These are phyloP conservation scores for Lanius ludovicianus DNA, from an alignment of 2,113 vertebrate genomes.

Conservation along the genomic window DNA sequence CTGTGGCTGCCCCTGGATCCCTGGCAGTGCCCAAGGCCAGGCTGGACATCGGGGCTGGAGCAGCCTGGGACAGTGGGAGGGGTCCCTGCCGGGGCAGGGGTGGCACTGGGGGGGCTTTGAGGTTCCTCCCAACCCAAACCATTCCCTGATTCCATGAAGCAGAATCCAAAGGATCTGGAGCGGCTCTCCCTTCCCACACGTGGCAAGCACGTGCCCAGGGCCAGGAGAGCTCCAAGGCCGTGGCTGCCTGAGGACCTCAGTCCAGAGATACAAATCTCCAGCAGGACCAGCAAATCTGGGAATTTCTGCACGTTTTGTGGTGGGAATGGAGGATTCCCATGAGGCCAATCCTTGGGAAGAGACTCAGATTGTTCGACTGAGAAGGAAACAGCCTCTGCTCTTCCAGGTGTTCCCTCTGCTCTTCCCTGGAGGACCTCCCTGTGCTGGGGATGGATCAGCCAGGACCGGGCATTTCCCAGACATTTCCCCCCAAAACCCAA, in stretches of 20 bases:
- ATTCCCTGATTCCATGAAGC: too few species aligned
- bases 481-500: background rate
- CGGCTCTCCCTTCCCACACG: background rate
- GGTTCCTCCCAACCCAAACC: background rate
- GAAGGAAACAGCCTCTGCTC: background rate
- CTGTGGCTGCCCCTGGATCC: background rate
- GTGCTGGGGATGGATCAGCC: background rate
- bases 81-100: background rate
- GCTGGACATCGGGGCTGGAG: background rate
- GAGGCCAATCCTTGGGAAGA: background rate
- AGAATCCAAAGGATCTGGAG: background rate
- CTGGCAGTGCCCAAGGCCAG: background rate
- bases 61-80: background rate
- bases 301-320: background rate
- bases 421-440: background rate
- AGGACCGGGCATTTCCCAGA: background rate
- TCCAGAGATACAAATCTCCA: background rate
- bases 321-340: background rate
- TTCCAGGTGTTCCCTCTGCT: background rate
- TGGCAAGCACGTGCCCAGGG: background rate
- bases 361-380: background rate
- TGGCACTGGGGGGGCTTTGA: rapidly evolving
- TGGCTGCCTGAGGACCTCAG: background rate
- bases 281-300: background rate
- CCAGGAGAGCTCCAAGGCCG: background rate